Evolutionary conservation across 2,888 invertebrate genomes (phyloP).

Genomic region (Ophonus ardosiacus): DNA sequence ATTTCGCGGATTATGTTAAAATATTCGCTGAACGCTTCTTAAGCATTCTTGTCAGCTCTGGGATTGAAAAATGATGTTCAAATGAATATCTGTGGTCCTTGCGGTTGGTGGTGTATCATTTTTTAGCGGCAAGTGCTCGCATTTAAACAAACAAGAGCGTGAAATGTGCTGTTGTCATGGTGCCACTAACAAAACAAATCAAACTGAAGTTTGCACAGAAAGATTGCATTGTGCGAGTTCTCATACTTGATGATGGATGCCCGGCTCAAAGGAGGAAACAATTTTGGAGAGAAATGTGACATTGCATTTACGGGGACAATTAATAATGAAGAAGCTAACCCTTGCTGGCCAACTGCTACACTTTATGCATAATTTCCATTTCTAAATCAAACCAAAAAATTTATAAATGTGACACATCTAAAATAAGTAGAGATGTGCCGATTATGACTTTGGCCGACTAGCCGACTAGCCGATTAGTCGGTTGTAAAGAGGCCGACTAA

Average conservation of each 20-base stretch:
- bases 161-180: slow-evolving; percentile 44
- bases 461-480: too few relatives aligned
- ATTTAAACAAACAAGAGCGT: slow-evolving; percentile 26
- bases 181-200: slow-evolving; percentile 28
- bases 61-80: background rate
- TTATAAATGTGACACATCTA: too few relatives aligned
- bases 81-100: background rate
- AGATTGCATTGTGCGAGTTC: slow-evolving; percentile 11
- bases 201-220: slow-evolving; percentile 26
- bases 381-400: too few relatives aligned
- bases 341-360: too few relatives aligned
- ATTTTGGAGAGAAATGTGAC: too few relatives aligned
- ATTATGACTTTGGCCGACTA: too few relatives aligned
- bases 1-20: background rate
- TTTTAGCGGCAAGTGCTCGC: slow-evolving; percentile 20
- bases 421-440: too few relatives aligned
- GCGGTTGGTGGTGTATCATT: background rate
- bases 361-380: too few relatives aligned
- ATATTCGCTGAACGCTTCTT: background rate
- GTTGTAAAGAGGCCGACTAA: too few relatives aligned
- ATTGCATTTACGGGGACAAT: too few relatives aligned
- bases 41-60: background rate
- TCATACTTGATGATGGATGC: background rate
- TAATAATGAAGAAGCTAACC: too few relatives aligned
- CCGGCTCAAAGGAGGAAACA: too few relatives aligned